Evolutionary conservation across 2,888 invertebrate genomes (phyloP).

Genomic region (Cataglyphis albicans): DNA sequence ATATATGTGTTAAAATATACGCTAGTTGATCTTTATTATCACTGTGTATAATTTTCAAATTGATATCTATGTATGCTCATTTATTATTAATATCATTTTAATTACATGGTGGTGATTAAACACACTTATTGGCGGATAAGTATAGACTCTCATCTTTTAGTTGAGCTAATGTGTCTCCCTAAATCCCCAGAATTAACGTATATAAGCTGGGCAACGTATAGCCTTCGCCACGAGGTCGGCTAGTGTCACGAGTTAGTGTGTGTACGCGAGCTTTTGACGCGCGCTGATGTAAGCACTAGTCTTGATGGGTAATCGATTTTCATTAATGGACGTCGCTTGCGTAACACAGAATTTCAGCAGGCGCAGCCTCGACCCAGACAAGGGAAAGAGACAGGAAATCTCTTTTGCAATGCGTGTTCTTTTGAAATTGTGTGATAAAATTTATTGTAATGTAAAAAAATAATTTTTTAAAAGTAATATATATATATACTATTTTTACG

Average conservation of each 20-base stretch:
- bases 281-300: conserved; percentile 68
- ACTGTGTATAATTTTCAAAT: conserved; percentile 1
- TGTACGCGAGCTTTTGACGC: conserved; percentile 76
- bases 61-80: background rate
- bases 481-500: background rate
- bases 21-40: background rate
- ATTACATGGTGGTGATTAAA: conserved; percentile 9
- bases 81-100: conserved; percentile 34
- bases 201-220: conserved; percentile 64
- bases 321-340: conserved; percentile 80
- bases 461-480: conserved; percentile 23
- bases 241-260: conserved; percentile 52
- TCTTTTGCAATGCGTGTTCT: conserved; percentile 68
- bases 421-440: conserved; percentile 58
- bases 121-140: conserved; percentile 30
- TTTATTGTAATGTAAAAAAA: conserved; percentile 52
- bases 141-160: conserved; percentile 64
- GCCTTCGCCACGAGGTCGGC: conserved; percentile 57
- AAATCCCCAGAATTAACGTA: conserved; percentile 70
- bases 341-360: conserved; percentile 76
- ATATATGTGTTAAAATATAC: conserved; percentile 26
- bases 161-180: conserved; percentile 65
- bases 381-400: conserved; percentile 58
- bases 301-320: conserved; percentile 81
- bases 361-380: conserved; percentile 70